Conservation (phyloP, 2,113 vertebrate genomes). For the Coreoperca whiteheadi region DNA sequence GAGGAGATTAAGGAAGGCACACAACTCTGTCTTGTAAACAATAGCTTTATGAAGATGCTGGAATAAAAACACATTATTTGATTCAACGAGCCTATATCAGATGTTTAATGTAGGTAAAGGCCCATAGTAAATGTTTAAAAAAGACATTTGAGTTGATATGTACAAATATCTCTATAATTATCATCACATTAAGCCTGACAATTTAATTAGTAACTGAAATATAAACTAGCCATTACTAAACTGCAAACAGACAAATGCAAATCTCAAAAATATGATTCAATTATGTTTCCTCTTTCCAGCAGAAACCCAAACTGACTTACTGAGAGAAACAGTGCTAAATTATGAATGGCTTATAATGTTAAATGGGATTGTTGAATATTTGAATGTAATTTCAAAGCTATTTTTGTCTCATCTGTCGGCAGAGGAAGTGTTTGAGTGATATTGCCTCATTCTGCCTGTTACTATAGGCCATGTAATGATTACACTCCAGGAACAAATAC, state of each 20-base stretch:
- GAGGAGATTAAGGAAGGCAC: slow-evolving; percentile 48
- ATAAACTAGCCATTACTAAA: slow-evolving; percentile 11
- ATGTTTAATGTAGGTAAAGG: background rate
- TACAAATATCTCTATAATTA: slow-evolving; percentile 4
- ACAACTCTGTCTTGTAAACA: slow-evolving; percentile 41
- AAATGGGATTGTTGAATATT: slow-evolving; percentile 14
- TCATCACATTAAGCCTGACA: background rate
- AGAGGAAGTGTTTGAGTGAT: background rate
- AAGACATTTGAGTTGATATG: background rate
- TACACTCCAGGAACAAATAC: slow-evolving; percentile 11
- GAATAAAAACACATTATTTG: slow-evolving; percentile 1
- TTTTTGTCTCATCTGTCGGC: background rate
- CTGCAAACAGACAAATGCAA: background rate
- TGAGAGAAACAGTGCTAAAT: slow-evolving; percentile 8
- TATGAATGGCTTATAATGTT: slow-evolving; percentile 7
- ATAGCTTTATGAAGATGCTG: slow-evolving; percentile 5
- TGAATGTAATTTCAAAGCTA: slow-evolving; percentile 15
- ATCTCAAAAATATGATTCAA: background rate
- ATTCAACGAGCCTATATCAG: background rate
- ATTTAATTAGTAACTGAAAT: slow-evolving; percentile 20
- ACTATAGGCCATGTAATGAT: background rate
- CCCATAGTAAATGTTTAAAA: background rate
- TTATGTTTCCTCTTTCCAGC: background rate
- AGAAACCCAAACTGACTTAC: background rate
- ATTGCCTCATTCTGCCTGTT: slow-evolving; percentile 18